Base-by-base conservation (phyloP, 1,140 invertebrate species). In the Drosophila baimaii region DNA sequence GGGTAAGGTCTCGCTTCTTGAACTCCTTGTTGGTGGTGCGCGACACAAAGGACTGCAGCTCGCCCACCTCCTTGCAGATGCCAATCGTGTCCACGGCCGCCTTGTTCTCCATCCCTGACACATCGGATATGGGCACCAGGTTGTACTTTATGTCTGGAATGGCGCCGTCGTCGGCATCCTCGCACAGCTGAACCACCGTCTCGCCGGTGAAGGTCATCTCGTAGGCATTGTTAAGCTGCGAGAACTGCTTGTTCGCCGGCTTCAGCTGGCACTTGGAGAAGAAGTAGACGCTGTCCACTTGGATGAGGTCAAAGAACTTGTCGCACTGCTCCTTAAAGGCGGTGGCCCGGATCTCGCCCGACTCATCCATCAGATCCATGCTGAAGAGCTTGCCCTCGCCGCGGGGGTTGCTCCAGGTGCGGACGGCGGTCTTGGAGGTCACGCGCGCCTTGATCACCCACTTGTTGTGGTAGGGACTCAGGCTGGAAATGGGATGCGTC, bases 331-430 rank as follows among this genome's bases (percentile, higher is more conserved):
- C 96, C 85, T 95, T 97, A 90, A 99, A 99, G 9, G 95, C 98
- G 2, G 98, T 99, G n/a, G 96, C 96, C 62, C 97, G 93, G 62
- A 99, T 99, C 93, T 99, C 98, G 10, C 98, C 98, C 81, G 95
- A 97, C 77, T 98, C 97, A 93, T 99, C 99, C 55, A 97, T 93
- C 1, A 99, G 92, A 92, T 98, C 97, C 92, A 99, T 95, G 77
- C 95, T 97, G 90, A 99, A 99, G 1, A 99, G 93, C 91, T 97
- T 98, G 1, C 98, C 98, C 93, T 98, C 97, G 0, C 98, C 98
- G 54, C 94, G 94, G 1, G 97, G 95, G 93, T 99, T 99, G 44
- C 95, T 97, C 97, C 97, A 99, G 0, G 95, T 96, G 69, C 96
- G 94, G 35, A 99, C 95, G 1, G 93, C 88, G 8, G 95, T 94